Conservation (phyloP, 2,113 vertebrate genomes). For the Nestor notabilis region DNA sequence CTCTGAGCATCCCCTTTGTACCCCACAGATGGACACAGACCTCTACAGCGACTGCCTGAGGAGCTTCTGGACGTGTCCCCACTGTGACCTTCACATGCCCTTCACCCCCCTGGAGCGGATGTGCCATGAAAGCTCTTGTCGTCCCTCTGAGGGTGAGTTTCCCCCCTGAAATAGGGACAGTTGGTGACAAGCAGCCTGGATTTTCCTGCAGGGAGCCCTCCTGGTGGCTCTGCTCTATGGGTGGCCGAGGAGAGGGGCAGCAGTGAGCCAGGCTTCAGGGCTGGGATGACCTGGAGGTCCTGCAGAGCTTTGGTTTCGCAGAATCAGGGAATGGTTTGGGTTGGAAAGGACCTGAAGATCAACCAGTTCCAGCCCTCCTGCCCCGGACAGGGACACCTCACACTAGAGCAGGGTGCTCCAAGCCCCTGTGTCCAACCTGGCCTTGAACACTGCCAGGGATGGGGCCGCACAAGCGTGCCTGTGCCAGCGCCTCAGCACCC, state of each 20-base stretch:
- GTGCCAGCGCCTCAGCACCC: background rate
- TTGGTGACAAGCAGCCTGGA: background rate
- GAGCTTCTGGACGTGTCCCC: constrained; percentile 90
- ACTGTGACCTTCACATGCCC: constrained; percentile 87
- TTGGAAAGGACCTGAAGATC: too few species aligned
- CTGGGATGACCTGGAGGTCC: rapidly evolving
- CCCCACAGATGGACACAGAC: constrained; percentile 79
- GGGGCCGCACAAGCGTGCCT: too few species aligned
- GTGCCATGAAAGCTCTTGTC: constrained; percentile 83
- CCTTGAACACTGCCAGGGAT: background rate
- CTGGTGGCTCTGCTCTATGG: background rate
- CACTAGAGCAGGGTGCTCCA: too few species aligned
- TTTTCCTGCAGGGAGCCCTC: background rate
- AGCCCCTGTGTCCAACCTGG: too few species aligned
- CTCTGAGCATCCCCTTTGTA: rapidly evolving
- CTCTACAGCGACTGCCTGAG: constrained; percentile 91
- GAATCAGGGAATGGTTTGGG: too few species aligned
- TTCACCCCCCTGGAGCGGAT: constrained; percentile 89
- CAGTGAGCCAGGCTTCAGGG: rapidly evolving
- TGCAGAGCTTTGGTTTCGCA: background rate
- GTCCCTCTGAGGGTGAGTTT: background rate
- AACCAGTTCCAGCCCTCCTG: background rate
- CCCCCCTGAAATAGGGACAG: background rate
- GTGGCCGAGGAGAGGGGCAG: background rate
- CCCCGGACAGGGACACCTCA: too few species aligned